Conservation (phyloP, 2,113 vertebrate species). For the Lepus europaeus region DNA sequence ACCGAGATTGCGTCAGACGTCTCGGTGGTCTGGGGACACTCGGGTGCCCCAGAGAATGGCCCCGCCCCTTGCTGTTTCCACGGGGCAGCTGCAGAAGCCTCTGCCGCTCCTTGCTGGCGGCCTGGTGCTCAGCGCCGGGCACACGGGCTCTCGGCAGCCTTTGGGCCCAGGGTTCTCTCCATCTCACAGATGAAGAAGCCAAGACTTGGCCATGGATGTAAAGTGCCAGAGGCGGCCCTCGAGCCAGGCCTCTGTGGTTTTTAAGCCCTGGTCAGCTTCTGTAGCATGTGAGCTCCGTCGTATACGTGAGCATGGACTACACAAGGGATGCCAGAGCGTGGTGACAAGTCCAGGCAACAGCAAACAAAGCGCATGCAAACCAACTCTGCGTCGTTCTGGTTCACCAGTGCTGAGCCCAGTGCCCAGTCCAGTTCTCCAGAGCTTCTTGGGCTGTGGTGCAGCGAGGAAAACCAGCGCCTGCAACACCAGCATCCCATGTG, state of each 20-base stretch:
- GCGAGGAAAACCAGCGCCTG: too few relatives aligned
- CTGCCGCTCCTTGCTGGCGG: rapidly evolving
- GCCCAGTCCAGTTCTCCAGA: too few relatives aligned
- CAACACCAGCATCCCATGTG: too few relatives aligned
- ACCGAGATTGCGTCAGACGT: background rate
- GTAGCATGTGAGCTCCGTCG: too few relatives aligned
- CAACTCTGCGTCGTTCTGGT: rapidly evolving
- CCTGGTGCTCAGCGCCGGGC: background rate
- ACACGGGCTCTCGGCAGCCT: background rate
- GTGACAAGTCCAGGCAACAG: too few relatives aligned
- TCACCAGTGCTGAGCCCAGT: background rate
- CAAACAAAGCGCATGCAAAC: rapidly evolving
- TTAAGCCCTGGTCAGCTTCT: background rate
- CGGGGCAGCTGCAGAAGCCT: background rate
- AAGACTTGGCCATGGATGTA: background rate
- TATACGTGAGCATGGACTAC: rapidly evolving
- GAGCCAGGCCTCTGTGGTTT: rapidly evolving
- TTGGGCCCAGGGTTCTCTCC: too few relatives aligned
- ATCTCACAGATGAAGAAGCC: background rate
- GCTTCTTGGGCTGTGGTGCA: too few relatives aligned
- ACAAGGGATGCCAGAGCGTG: rapidly evolving
- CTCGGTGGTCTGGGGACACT: background rate
- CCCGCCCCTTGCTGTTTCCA: too few relatives aligned
- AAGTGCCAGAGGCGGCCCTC: background rate
- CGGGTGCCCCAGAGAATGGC: too few relatives aligned